Percentiles rank a stretch among this genome's conserved stretches.
These are phyloP conservation scores for Leucoma salicis DNA, from an alignment of 2,888 invertebrate genomes.

Conservation along the genomic window DNA sequence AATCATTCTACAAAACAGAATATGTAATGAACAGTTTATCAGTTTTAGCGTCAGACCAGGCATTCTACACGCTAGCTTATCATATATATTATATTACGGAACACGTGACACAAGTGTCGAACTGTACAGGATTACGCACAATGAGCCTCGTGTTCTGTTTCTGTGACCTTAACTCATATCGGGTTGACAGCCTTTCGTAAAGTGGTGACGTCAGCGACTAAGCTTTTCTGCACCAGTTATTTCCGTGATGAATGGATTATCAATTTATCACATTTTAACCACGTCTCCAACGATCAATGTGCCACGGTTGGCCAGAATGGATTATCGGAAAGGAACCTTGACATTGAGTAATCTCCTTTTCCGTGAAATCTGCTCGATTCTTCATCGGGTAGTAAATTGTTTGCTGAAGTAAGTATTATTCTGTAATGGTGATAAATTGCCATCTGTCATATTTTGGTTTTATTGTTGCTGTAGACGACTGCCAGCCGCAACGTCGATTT, in stretches of 20 bases:
- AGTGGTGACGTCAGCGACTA: not conserved
- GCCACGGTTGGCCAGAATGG: constrained; percentile 36
- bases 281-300: constrained; percentile 34
- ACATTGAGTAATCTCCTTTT: constrained; percentile 59
- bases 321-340: constrained; percentile 47
- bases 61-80: not conserved
- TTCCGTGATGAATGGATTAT: constrained; percentile 2
- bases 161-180: constrained; percentile 4
- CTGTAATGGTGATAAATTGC: constrained; percentile 56
- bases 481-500: constrained; percentile 56
- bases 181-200: constrained; percentile 1
- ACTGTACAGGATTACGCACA: constrained; percentile 1
- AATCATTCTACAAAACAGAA: no score
- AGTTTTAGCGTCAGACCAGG: constrained; percentile 3
- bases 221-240: constrained; percentile 3
- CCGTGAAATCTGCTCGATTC: constrained; percentile 49
- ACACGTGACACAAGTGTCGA: not conserved
- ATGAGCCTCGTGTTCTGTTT: not conserved
- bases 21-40: not conserved
- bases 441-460: constrained; percentile 61
- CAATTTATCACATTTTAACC: constrained; percentile 9
- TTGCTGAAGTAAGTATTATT: constrained; percentile 50
- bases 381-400: constrained; percentile 56
- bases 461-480: constrained; percentile 58
- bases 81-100: not conserved